Base-by-base conservation (phyloP, 53 echinoderm and acorn worm genomes). In the Astropecten irregularis region DNA sequence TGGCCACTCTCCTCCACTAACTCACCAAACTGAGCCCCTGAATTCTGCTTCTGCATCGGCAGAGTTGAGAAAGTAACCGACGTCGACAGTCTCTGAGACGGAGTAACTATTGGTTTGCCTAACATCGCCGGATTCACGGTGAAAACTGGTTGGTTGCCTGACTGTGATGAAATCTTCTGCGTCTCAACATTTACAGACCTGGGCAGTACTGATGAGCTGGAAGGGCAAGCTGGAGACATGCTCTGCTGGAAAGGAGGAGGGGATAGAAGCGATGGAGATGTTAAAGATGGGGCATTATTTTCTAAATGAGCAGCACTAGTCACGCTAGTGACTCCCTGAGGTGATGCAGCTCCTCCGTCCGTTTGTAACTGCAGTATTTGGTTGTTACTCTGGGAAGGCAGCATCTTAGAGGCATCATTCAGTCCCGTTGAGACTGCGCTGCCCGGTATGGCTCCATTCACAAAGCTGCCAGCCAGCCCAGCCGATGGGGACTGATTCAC, bases 61-160 rank as follows among this genome's bases (percentile, higher is more conserved):
- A 77, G 83, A 51, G 89, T 89, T 5, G 89, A 84, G 36, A 84
- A 89, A 21, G 89, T 89, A 39, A 89, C 84, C n/a, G 84, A 62
- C 19, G 89, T 89, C 37, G 77, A 62, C 13, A n/a, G 61, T 23
- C 28, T 47, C 11, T 46, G 79, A 2, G 79, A 44, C 14, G 27
- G 53, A 23, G 18, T 15, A 53, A 49, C 55, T 42, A 60, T 40
- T 77, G 59, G 58, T 31, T 23, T 40, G 14, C 40, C 28, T 9
- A 29, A 21, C n/a, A 58, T 1, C 23, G 32, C 57, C 40, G 40
- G 40, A 76, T 76, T 59, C 8, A 26, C 25, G 42, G 40, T 40
- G 20, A 44, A 20, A 27, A 18, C 2, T 30, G 42, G 23, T 23
- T 68, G 60, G 56, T 60, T 79, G 34, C 32, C 29, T n/a, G 62